Percentiles rank a stretch among this genome's conserved stretches.
phyloP scores from a whole-genome alignment of 2,888 invertebrate genomes.

The Aphrophora alni region DNA sequence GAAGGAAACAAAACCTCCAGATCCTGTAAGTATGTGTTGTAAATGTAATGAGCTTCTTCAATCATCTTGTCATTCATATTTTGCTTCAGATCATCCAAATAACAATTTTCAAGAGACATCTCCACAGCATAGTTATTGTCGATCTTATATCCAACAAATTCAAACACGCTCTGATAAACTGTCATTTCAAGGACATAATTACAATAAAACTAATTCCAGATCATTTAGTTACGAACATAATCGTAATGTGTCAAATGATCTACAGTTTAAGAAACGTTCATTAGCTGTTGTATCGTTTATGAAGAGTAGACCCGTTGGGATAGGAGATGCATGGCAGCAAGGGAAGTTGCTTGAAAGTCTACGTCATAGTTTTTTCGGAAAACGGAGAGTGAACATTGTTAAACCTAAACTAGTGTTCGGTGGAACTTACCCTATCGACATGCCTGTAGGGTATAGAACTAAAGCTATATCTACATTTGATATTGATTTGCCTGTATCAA shows the following conservation, averaged over 20 bases:
- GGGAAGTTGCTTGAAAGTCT: slow-evolving; percentile 20
- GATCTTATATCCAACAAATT: neutral
- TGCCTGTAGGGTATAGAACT: slow-evolving; percentile 58
- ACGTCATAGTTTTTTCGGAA: slow-evolving; percentile 19
- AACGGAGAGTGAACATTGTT: neutral
- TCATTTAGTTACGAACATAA: neutral
- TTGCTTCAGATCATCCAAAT: neutral
- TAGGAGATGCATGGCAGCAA: slow-evolving; percentile 1
- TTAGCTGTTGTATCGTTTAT: neutral
- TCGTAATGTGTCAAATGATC: neutral
- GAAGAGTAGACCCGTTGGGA: neutral
- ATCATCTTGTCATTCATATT: neutral
- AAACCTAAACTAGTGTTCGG: slow-evolving; percentile 69
- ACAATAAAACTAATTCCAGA: neutral
- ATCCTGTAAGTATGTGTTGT: neutral
- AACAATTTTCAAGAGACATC: neutral
- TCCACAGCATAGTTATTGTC: neutral
- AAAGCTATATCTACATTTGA: slow-evolving; percentile 28
- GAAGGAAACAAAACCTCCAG: neutral
- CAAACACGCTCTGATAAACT: neutral
- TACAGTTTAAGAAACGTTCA: neutral
- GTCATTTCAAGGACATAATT: neutral
- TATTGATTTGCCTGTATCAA: slow-evolving; percentile 23
- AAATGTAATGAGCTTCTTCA: neutral
- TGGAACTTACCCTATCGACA: slow-evolving; percentile 82